Base-by-base conservation (phyloP, 2,888 invertebrate genomes). In the Kuschelorhynchus macadamiae region DNA sequence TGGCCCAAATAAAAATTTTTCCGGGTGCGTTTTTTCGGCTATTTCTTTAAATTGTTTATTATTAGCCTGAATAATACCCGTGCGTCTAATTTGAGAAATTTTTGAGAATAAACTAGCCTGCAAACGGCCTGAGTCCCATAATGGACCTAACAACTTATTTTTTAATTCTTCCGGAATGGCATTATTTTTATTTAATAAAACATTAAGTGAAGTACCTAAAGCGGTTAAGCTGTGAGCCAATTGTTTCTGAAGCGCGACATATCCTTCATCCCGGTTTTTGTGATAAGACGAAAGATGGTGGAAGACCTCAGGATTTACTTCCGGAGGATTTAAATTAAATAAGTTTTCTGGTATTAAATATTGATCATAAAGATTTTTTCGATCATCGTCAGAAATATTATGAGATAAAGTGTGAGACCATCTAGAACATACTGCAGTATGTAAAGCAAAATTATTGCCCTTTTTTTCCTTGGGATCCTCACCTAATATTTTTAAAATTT, bases 391-490 rank as follows among this genome's bases (percentile, higher is more conserved):
- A 25, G 25, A 25, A 25, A 25, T 25, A 25, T 25, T 25, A 25
- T 25, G 25, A 25, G 25, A 25, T 9, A 47, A 47, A 47, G 20
- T 47, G 20, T 47, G 20, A 47, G 47, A 47, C 47, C 47, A 47
- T 47, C 47, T 47, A 47, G 47, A 47, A 18, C 21, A 47, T 3
- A 47, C 1, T 11, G 47, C 17, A 9, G 20, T 11, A 47, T 47
- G 47, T 47, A 47, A 47, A 12, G 11, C 47, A 5, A 47, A 20
- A 47, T 20, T 47, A 25, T 25, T 25, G 25, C 25, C 25, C 25
- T 25, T 25, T 25, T 25, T n/a, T 25, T 7, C 25, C 25, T 7
- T 25, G 25, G 25, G 25, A 25, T 25, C 25, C 25, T 25, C 25
- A 7, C 25, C 25, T 25, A 25, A 25, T n/a, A 47, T 47, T 47